Base-by-base conservation (phyloP, 2,113 vertebrate species). In the Hemibagrus wyckioides region DNA sequence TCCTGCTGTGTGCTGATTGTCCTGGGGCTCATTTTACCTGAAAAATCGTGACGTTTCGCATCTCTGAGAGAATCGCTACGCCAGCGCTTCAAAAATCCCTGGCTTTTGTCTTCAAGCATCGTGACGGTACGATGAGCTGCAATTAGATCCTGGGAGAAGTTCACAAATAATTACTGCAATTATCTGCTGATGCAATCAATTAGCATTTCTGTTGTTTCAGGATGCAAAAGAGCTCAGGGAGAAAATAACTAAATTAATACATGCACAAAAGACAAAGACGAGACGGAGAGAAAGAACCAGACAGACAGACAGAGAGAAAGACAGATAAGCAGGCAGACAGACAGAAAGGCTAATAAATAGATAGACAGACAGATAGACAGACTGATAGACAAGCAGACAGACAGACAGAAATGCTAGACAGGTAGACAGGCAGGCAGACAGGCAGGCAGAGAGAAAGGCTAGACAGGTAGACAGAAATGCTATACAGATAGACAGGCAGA, bases 111-210 rank as follows among this genome's bases (percentile, higher is more conserved):
- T 91, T 81, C 85, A 85, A 63, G 90, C 89, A 86, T 92, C 86
- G 52, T 89, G 91, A 91, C 90, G 90, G 93, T 85, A 92, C 57
- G 67, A 85, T 92, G 93, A 93, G 92, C 90, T 88, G 90, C 94
- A 91, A 93, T 94, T 93, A 94, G 65, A 92, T 87, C 76, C 92
- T 88, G 92, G 93, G 90, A 91, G 91, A 94, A 94, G 90, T 93
- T 94, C 90, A 76, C 76, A 81, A 87, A 91, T 94, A 95, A 94
- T 94, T 94, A 92, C 93, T 65, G 87, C 90, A 94, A 94, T 96
- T 94, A 93, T 89, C 73, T 54, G 91, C 71, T 76, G 77, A 86
- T 88, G 84, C 61, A 76, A 0, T 13, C 79, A 77, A 94, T 96
- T 95, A 92, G 93, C 93, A 95, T 95, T 91, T 92, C 83, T 86